phyloP scores from a whole-genome alignment of 1,140 invertebrate species.

The Stegodyphus mimosarum region DNA sequence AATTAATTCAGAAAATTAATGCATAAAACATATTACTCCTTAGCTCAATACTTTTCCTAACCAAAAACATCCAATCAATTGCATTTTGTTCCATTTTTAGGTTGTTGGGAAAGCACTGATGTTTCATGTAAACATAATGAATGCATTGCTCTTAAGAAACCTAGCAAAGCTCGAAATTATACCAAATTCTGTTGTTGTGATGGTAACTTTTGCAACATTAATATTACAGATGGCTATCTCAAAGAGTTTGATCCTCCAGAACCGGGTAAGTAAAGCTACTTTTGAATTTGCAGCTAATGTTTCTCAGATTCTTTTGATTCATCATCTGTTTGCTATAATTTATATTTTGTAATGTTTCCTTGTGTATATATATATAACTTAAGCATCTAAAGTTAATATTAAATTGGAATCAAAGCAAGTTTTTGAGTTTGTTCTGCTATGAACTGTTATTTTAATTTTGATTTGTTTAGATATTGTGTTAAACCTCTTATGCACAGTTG shows the following conservation, averaged over 20 bases:
- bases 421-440: too few relatives aligned
- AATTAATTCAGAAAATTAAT: too few relatives aligned
- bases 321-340: too few relatives aligned
- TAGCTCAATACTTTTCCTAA: neutral
- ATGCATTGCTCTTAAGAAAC: conserved; percentile 64
- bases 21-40: too few relatives aligned
- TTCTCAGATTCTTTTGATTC: neutral
- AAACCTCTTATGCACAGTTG: too few relatives aligned
- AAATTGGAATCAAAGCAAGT: too few relatives aligned
- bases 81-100: conserved; percentile 59
- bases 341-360: neutral
- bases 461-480: too few relatives aligned
- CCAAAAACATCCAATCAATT: neutral
- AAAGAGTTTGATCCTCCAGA: neutral
- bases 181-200: conserved; percentile 78
- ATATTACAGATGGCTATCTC: conserved; percentile 70
- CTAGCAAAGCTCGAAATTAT: conserved; percentile 63
- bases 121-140: conserved; percentile 62
- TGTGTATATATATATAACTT: too few relatives aligned
- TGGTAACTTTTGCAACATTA: conserved; percentile 77
- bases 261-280: neutral
- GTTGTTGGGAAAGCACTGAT: conserved; percentile 66
- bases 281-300: neutral
- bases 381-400: too few relatives aligned
- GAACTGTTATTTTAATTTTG: too few relatives aligned